Conservation (phyloP, 1,140 invertebrate genomes). For the Cotesia typhae region DNA sequence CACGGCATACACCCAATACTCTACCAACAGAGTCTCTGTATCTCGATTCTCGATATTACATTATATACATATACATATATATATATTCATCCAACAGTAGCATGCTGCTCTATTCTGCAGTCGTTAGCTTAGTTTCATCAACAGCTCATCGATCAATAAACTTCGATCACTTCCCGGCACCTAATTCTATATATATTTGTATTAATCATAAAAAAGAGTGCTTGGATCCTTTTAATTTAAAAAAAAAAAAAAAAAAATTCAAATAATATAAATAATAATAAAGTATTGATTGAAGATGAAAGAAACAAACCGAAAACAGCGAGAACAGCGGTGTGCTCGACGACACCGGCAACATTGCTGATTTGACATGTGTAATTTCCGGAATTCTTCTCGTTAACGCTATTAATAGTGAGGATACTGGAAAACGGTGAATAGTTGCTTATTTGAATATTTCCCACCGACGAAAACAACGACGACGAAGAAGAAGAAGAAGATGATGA, state of each 20-base stretch:
- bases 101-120: constrained; percentile 1
- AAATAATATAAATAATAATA: background rate
- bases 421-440: constrained; percentile 66
- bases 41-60: too few relatives aligned
- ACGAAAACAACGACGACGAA: too few relatives aligned
- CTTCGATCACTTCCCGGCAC: constrained; percentile 10
- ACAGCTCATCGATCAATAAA: constrained; percentile 27
- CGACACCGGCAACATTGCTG: constrained; percentile 69
- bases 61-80: too few relatives aligned
- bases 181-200: background rate
- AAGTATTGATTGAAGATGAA: background rate
- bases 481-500: too few relatives aligned
- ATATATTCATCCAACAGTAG: background rate
- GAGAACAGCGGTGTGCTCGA: constrained; percentile 70
- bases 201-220: background rate
- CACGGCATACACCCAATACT: too few relatives aligned
- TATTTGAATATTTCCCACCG: constrained; percentile 56
- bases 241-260: background rate
- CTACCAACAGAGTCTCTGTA: too few relatives aligned
- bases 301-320: constrained; percentile 68
- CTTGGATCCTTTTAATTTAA: background rate
- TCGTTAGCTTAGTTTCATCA: constrained; percentile 14
- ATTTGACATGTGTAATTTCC: constrained; percentile 76
- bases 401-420: constrained; percentile 72
- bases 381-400: constrained; percentile 70